phyloP scores from a whole-genome alignment of 2,113 vertebrate species.

The Microtus montanus region DNA sequence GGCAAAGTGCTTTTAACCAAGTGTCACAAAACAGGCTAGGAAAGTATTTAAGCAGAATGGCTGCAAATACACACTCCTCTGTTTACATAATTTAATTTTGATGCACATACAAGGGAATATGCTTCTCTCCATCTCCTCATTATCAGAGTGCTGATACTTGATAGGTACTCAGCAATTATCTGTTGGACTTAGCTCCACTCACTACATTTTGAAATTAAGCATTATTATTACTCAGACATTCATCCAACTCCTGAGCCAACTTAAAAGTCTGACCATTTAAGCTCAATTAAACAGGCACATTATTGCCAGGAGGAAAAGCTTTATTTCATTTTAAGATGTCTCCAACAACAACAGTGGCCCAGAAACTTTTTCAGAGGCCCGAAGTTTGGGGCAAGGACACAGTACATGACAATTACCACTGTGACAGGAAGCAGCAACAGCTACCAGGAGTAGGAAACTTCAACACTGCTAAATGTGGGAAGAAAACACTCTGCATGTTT shows the following conservation, averaged over 20 bases:
- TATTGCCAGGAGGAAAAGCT: background rate
- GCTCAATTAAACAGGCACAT: background rate
- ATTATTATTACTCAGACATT: background rate
- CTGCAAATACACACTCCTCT: background rate
- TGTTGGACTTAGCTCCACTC: background rate
- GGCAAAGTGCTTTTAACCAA: constrained; percentile 25
- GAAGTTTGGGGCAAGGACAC: background rate
- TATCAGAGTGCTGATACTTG: background rate
- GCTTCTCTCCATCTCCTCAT: background rate
- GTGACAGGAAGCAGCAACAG: background rate
- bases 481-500: background rate
- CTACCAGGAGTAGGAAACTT: background rate
- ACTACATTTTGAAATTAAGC: background rate
- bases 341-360: background rate
- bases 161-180: background rate
- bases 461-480: background rate
- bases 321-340: background rate
- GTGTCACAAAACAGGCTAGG: background rate
- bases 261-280: background rate
- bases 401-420: background rate
- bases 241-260: background rate
- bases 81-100: background rate
- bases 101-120: background rate
- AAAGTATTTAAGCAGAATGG: background rate
- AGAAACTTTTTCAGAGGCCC: background rate